Evolutionary conservation across 2,113 vertebrate species (phyloP), one percentile per base, ranked within the genome.

Genomic region (Labeo rohita): DNA sequence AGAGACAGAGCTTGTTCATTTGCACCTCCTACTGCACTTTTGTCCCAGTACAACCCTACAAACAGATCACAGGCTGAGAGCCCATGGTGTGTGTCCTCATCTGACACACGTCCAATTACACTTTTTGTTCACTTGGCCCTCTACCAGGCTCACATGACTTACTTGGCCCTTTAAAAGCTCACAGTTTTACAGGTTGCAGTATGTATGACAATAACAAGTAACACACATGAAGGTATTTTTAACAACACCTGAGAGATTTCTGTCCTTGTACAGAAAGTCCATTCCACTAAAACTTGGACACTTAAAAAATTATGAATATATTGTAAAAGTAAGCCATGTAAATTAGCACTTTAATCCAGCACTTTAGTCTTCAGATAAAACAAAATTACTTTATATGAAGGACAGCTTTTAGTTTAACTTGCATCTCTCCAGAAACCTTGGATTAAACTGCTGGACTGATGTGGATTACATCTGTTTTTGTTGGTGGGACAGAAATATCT

Each of bases 31-130:
- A 3, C 56, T 11, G 50, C 8, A 59, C 34, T 52, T 70, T 66
- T 50, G 78, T 34, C 73, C 72, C 43, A 50, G 63, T 52, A 43
- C 45, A 84, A 74, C 16, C 7, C 8, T 9, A 50, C 76, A 79
- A 49, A 77, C 43, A 82, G 12, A 85, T 66, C 47, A 28, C 80
- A 66, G 23, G 28, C 34, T 52, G 34, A 18, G 61, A 3, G 1
- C 39, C n/a, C 10, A 16, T 11, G 84, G 49, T 45, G 65, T 6
- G 13, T 45, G 75, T 59, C 34, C 75, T 80, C 21, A 34, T 59
- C 8, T 70, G 12, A 45, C 21, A 36, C 23, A n/a, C 8, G 43
- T 7, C 50, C 63, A 82, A 18, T 3, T 34, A n/a, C 8, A 16
- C 23, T 65, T 56, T 59, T 39, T 9, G 11, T 36, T 61, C 12